Evolutionary conservation across 2,888 invertebrate genomes (phyloP).

Genomic region (Bursaphelenchus okinawaensis): DNA sequence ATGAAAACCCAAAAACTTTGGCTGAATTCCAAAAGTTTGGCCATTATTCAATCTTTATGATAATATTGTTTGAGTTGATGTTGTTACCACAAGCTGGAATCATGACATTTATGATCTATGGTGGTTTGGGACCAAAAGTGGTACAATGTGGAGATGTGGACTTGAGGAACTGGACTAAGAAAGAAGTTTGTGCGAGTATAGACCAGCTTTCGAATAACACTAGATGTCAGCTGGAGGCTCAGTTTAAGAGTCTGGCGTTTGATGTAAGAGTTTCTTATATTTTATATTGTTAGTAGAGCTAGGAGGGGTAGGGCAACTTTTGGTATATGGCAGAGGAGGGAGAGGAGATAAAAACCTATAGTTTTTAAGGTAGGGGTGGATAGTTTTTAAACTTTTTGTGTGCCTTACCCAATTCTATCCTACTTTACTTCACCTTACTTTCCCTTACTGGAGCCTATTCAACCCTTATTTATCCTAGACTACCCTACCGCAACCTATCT

Average conservation of each 20-base stretch:
- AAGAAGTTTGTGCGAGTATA: slow-evolving; percentile 20
- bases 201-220: slow-evolving; percentile 10
- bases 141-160: slow-evolving; percentile 15
- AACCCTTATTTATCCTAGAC: too few relatives aligned
- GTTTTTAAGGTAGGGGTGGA: too few relatives aligned
- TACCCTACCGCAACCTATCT: too few relatives aligned
- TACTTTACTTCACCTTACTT: too few relatives aligned
- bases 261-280: slow-evolving; percentile 17
- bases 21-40: slow-evolving; percentile 16
- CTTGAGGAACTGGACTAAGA: neutral
- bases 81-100: neutral
- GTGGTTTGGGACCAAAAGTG: slow-evolving; percentile 17
- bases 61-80: slow-evolving; percentile 12
- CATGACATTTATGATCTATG: slow-evolving; percentile 20
- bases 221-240: slow-evolving; percentile 15
- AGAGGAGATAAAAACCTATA: too few relatives aligned
- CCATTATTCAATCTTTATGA: slow-evolving; percentile 15
- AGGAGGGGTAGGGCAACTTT: too few relatives aligned
- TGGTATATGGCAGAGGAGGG: too few relatives aligned
- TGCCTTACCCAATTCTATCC: too few relatives aligned
- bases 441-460: too few relatives aligned
- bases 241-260: slow-evolving; percentile 21
- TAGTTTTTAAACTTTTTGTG: too few relatives aligned
- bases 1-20: neutral
- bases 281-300: too few relatives aligned